These are phyloP conservation scores for Arothron firmamentum DNA, from an alignment of 2,113 vertebrate species.

Conservation along the genomic window DNA sequence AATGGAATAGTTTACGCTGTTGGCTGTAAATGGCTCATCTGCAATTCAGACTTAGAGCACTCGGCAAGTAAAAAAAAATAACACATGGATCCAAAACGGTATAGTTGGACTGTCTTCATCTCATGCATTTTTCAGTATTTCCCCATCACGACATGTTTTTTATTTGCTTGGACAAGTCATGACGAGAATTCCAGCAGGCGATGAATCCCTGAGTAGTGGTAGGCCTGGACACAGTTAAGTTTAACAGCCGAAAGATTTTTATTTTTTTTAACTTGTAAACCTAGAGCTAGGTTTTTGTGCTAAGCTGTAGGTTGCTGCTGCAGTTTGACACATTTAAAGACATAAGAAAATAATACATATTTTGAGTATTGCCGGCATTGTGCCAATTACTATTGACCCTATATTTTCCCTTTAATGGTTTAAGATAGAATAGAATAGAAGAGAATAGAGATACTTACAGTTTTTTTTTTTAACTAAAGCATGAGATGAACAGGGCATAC, in stretches of 20 bases:
- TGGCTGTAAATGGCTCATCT: constrained; percentile 34
- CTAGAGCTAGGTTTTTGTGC: too few species aligned
- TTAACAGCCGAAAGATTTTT: not conserved
- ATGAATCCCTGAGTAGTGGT: not conserved
- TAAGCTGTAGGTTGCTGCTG: too few species aligned
- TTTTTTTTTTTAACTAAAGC: too few species aligned
- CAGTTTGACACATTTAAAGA: too few species aligned
- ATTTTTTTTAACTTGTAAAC: too few species aligned
- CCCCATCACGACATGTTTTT: not conserved
- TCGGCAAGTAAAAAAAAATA: constrained; percentile 8
- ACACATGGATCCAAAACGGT: constrained; percentile 1
- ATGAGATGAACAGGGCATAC: too few species aligned
- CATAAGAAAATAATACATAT: too few species aligned
- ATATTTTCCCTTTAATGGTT: too few species aligned
- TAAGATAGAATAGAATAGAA: too few species aligned
- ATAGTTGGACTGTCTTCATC: not conserved
- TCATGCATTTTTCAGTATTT: not conserved
- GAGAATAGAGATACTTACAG: too few species aligned
- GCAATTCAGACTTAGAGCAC: constrained; percentile 26
- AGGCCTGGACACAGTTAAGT: not conserved
- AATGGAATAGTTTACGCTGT: constrained; percentile 13
- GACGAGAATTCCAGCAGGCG: not conserved
- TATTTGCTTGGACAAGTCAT: not conserved
- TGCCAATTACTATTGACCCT: too few species aligned
- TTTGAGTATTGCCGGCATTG: too few species aligned